These are phyloP conservation scores for Camptogramma bilineatum DNA, from an alignment of 2,888 invertebrate genomes.

Conservation along the genomic window DNA sequence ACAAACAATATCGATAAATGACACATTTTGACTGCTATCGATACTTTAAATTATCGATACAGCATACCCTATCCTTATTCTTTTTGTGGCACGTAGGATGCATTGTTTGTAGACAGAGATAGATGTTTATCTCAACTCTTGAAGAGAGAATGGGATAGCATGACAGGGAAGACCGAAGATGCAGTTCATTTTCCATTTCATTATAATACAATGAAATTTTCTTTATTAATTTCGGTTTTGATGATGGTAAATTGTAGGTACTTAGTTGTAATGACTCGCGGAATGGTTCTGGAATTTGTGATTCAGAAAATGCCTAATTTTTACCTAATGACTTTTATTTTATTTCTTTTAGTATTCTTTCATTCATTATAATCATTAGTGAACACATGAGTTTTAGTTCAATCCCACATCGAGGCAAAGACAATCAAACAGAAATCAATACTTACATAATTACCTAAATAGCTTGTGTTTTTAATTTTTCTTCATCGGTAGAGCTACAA, in stretches of 20 bases:
- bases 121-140: slow-evolving; percentile 49
- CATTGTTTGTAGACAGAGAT: slow-evolving; percentile 82
- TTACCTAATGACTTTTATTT: too few relatives aligned
- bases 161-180: slow-evolving; percentile 49
- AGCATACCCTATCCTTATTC: slow-evolving; percentile 66
- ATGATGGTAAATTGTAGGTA: slow-evolving; percentile 36
- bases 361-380: too few relatives aligned
- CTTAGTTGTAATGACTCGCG: slow-evolving; percentile 17
- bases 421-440: too few relatives aligned
- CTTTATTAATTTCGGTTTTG: slow-evolving; percentile 53
- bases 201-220: slow-evolving; percentile 65
- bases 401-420: too few relatives aligned
- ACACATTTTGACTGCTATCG: slow-evolving; percentile 49
- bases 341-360: too few relatives aligned
- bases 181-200: slow-evolving; percentile 65
- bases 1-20: slow-evolving; percentile 3
- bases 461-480: too few relatives aligned
- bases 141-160: slow-evolving; percentile 57
- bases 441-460: too few relatives aligned
- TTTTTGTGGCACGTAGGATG: slow-evolving; percentile 78
- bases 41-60: slow-evolving; percentile 57
- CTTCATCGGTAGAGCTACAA: too few relatives aligned
- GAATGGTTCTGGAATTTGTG: background rate
- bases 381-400: too few relatives aligned
- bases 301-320: background rate